A percentile compares a stretch with the other conserved stretches of the same genome.
Evolutionary conservation across 2,888 invertebrate genomes (phyloP).

Genomic region (Sarcophaga variegata): DNA sequence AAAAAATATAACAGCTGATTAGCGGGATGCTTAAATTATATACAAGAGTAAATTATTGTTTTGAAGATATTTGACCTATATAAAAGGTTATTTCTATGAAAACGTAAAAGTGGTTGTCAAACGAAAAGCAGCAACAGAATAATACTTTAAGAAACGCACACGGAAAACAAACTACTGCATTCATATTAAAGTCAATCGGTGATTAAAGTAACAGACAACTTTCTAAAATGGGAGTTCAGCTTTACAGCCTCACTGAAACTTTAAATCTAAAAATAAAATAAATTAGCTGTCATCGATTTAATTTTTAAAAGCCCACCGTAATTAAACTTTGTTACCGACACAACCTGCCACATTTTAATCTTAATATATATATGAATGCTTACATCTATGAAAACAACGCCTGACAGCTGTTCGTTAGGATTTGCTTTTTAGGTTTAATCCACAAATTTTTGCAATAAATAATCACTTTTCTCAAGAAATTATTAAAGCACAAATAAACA

Average conservation of each 20-base stretch:
- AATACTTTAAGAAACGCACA: too few relatives aligned
- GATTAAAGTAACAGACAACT: too few relatives aligned
- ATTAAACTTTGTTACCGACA: not conserved
- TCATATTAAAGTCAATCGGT: too few relatives aligned
- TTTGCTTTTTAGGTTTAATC: not conserved
- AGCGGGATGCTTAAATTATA: not conserved
- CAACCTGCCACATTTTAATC: not conserved
- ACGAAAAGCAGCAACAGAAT: too few relatives aligned
- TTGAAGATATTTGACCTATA: not conserved
- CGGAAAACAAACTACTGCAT: too few relatives aligned
- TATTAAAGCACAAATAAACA: slow-evolving; percentile 74
- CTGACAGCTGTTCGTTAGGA: slow-evolving; percentile 23
- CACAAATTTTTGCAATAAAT: slow-evolving; percentile 27
- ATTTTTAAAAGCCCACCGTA: not conserved
- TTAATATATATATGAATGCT: slow-evolving; percentile 3
- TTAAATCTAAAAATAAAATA: too few relatives aligned
- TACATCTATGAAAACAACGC: not conserved
- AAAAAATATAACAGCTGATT: slow-evolving; percentile 13
- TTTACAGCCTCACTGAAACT: too few relatives aligned
- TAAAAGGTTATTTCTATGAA: not conserved
- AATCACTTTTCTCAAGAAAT: slow-evolving; percentile 1
- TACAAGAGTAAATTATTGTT: slow-evolving; percentile 1
- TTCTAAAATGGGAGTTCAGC: too few relatives aligned
- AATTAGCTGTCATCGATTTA: not conserved
- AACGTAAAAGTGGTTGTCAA: too few relatives aligned